phyloP scores from a whole-genome alignment of 2,113 vertebrate species.

The Delphinapterus leucas region DNA sequence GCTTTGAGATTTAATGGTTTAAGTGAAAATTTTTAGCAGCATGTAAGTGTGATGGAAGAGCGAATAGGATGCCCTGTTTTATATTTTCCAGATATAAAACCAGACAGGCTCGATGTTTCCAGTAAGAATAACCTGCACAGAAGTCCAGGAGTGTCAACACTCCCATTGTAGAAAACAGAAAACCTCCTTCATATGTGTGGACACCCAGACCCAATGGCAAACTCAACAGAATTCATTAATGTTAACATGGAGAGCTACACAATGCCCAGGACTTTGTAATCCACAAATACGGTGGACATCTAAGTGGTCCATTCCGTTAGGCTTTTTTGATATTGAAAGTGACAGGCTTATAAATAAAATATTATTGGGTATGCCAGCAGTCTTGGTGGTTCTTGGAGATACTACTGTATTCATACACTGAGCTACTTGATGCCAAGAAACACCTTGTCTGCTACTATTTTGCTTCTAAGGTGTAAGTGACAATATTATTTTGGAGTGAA shows the following conservation, averaged over 20 bases:
- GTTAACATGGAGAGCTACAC: fast-evolving
- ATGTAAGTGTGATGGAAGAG: fast-evolving
- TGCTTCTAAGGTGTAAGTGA: background rate
- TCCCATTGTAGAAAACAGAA: fast-evolving
- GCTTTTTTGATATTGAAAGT: background rate
- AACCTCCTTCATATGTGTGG: fast-evolving
- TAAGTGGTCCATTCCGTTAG: background rate
- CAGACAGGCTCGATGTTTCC: fast-evolving
- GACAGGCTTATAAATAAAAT: conserved; percentile 51
- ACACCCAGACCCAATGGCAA: background rate
- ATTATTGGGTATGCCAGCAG: background rate
- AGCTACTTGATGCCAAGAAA: background rate
- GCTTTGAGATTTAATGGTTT: background rate
- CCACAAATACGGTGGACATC: fast-evolving
- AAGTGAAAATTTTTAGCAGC: background rate
- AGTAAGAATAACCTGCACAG: fast-evolving
- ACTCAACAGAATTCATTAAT: background rate
- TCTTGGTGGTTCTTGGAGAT: background rate
- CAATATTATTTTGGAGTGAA: background rate
- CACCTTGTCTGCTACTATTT: background rate
- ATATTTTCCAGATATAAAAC: background rate
- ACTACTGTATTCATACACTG: background rate
- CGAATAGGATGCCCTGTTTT: background rate
- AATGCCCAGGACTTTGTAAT: background rate
- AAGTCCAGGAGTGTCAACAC: fast-evolving